Base-by-base conservation (phyloP, 2,888 invertebrate genomes). In the Dasysyrphus albostriatus region DNA sequence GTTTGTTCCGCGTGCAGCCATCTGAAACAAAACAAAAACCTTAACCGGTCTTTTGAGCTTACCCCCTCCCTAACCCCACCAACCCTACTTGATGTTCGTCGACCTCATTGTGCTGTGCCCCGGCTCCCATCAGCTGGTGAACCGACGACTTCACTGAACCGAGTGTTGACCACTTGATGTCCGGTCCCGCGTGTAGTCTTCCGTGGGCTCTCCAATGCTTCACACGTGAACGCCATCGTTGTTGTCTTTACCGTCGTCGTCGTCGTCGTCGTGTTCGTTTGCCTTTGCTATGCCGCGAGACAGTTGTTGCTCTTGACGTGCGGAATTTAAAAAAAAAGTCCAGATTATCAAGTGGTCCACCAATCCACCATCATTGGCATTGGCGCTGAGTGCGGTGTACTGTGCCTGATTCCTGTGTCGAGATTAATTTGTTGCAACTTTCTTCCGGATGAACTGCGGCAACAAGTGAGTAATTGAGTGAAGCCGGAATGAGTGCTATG, bases 101-200 rank as follows among this genome's bases (percentile, higher is more conserved):
- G 47, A 77, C 67, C 73, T 58, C 37, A 59, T 77, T 67, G 70
- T 24, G 34, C 9, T 61, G 19, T 65, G 44, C n/a, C 29, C 47
- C 39, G 32, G 56, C 80, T n/a, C 65, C 74, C 74, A 51, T 80
- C 78, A 82, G 82, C 82, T 78, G 82, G 44, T 61, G 61, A 67
- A 72, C 32, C 70, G 70, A 56, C 61, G 37, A 65, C 65, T 65
- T 72, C 51, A 77, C 76, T 54, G 49, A 78, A 78, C 61, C 56
- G 49, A 82, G 69, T 78, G 19, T 63, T 69, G 69, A 83, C 56
- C 87, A 79, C 58, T 87, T 65, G 78, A 83, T 75, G 83, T 83
- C 83, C 77, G 77, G 59, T 74, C 77, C 81, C 85, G 77, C 82
- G 74, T 67, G 78, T 87, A 87, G 87, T 87, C 87, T 87, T 87